Conservation (phyloP, 2,113 vertebrate genomes). For the Argyrosomus japonicus region DNA sequence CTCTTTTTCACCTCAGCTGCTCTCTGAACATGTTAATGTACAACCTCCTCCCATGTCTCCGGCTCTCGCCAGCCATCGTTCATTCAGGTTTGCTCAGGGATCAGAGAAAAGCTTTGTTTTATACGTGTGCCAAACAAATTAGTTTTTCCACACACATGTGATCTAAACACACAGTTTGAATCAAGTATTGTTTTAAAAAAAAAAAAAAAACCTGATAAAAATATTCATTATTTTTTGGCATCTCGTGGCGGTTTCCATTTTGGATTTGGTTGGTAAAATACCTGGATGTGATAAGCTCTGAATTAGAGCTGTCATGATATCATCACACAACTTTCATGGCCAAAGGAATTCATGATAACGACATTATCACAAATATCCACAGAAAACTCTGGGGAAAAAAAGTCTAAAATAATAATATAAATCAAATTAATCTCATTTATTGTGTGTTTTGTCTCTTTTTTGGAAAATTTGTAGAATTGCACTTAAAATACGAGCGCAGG, state of each 20-base stretch:
- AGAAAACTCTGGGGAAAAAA: no score
- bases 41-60: background rate
- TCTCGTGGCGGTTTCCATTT: background rate
- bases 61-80: slow-evolving; percentile 8
- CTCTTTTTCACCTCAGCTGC: slow-evolving; percentile 42
- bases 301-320: background rate
- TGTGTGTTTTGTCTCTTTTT: no score
- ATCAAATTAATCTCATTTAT: no score
- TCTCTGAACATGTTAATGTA: slow-evolving; percentile 26
- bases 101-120: background rate
- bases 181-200: background rate
- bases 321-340: no score
- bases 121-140: background rate
- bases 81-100: background rate
- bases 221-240: background rate
- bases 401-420: no score
- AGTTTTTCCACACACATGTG: background rate
- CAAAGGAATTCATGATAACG: no score
- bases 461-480: no score
- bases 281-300: no score
- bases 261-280: background rate
- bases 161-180: background rate
- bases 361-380: no score
- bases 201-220: background rate
- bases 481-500: no score